Conservation (phyloP, 2,888 invertebrate species). For the Dioctria rufipes region DNA sequence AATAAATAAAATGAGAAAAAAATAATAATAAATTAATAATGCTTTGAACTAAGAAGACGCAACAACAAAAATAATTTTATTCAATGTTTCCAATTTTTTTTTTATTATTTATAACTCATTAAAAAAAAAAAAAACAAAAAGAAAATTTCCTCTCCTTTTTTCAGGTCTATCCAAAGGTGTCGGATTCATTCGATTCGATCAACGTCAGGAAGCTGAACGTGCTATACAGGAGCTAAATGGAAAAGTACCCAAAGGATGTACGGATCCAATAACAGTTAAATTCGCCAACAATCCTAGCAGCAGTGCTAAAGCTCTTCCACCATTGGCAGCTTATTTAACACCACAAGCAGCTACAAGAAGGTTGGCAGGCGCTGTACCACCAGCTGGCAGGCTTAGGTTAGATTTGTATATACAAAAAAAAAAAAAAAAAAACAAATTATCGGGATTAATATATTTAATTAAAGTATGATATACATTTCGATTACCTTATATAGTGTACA, state of each 20-base stretch:
- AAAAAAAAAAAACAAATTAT: slow-evolving; percentile 2
- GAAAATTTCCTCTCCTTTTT: slow-evolving; percentile 58
- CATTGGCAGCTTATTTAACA: slow-evolving; percentile 87
- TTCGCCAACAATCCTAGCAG: slow-evolving; percentile 95
- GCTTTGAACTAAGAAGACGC: too few species aligned
- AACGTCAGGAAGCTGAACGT: slow-evolving; percentile 90
- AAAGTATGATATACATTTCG: too few species aligned
- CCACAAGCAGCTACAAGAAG: slow-evolving; percentile 86
- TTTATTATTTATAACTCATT: too few species aligned
- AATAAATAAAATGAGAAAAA: slow-evolving; percentile 28
- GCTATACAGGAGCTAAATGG: slow-evolving; percentile 94
- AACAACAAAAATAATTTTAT: too few species aligned
- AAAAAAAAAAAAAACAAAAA: neutral
- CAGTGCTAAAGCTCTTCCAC: slow-evolving; percentile 87
- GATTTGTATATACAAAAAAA: slow-evolving; percentile 62
- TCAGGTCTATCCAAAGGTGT: slow-evolving; percentile 94
- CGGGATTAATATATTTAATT: too few species aligned
- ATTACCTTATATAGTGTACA: too few species aligned
- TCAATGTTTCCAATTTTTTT: neutral
- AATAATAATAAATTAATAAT: neutral
- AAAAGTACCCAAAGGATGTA: slow-evolving; percentile 88
- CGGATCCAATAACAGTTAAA: slow-evolving; percentile 93
- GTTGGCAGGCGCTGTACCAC: slow-evolving; percentile 83
- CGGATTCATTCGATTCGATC: slow-evolving; percentile 94
- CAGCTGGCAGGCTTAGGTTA: slow-evolving; percentile 85